Base-by-base conservation (phyloP, 2,113 vertebrate species). In the Apus apus region DNA sequence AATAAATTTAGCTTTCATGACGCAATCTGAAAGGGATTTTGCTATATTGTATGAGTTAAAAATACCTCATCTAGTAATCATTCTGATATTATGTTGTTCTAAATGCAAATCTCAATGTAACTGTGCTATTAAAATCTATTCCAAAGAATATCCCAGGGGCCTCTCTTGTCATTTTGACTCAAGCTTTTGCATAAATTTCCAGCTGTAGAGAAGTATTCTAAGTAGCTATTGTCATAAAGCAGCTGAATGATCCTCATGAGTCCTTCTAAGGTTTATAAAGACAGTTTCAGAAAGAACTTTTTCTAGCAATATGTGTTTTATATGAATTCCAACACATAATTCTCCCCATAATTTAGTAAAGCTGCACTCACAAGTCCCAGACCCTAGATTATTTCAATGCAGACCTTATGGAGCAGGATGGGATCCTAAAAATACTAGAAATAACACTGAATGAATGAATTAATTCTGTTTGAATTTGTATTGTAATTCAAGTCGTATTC, bases 141-240 rank as follows among this genome's bases (percentile, higher is more conserved):
- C 75, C 75, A 88, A 77, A 84, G 32, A 64, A n/a, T 77, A 81
- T 89, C 90, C 46, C 90, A 93, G 30, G 78, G n/a, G 67, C 89
- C 15, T 88, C 32, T 91, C 66, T 85, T 91, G 58, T 96, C 75
- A 96, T 88, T 96, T 82, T 71, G 51, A 61, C 76, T 91, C 50
- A 70, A 81, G 61, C 50, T 77, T 83, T 54, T 85, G 82, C 85
- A 97, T 96, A 96, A 77, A 92, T 96, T 96, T 97, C 45, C 17
- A 79, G 25, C 30, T 88, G 70, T 71, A 81, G 88, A 92, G 58
- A 95, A 92, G 84, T 68, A 88, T 46, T 89, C 23, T 74, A 87
- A 91, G 46, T 85, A 93, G 51, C 51, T 81, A 25, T 95, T 96
- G 78, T 94, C 84, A 79, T 57, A 34, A 95, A 85, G 48, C 43